Base-by-base conservation (phyloP, 2,797 vertebrate species). In the Chromobotia macracanthus region DNA sequence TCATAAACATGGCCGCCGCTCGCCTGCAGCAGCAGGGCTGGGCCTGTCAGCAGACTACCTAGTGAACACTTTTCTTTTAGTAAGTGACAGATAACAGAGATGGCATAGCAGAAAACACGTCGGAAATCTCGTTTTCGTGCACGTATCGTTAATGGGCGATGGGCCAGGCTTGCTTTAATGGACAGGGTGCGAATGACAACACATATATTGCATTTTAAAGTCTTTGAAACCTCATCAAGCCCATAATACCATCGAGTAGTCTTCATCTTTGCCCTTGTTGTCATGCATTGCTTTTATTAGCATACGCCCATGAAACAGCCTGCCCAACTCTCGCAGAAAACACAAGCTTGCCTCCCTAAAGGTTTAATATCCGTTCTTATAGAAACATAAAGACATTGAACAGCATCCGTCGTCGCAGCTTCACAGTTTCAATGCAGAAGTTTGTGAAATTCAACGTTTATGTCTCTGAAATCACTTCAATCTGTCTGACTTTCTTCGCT, bases 291-390 rank as follows among this genome's bases (percentile, higher is more conserved):
- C n/a, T n/a, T n/a, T 89, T 89, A 91, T 75, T 88, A 76, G 91
- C 90, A 93, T 87, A 93, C 93, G 94, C 93, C 93, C 94, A 94
- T 92, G 90, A 91, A 91, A 94, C 89, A 85, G 82, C 86, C 76
- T 85, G 83, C 85, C 86, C 79, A 80, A 80, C 18, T 75, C 25
- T 80, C 58, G 23, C 6, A 75, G 21, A 77, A 72, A 79, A 78
- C 74, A 75, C 51, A 77, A 79, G 50, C 63, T 84, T 74, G 82
- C 85, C 81, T 83, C 46, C n/a, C n/a, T n/a, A n/a, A n/a, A n/a
- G n/a, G n/a, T n/a, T n/a, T n/a, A n/a, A n/a, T n/a, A n/a, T n/a
- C n/a, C n/a, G n/a, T n/a, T n/a, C n/a, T n/a, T n/a, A n/a, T n/a
- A n/a, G n/a, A n/a, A n/a, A n/a, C n/a, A n/a, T 11, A 15, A 23